Conservation (phyloP, 2,888 invertebrate species). For the Erynnis tages region DNA sequence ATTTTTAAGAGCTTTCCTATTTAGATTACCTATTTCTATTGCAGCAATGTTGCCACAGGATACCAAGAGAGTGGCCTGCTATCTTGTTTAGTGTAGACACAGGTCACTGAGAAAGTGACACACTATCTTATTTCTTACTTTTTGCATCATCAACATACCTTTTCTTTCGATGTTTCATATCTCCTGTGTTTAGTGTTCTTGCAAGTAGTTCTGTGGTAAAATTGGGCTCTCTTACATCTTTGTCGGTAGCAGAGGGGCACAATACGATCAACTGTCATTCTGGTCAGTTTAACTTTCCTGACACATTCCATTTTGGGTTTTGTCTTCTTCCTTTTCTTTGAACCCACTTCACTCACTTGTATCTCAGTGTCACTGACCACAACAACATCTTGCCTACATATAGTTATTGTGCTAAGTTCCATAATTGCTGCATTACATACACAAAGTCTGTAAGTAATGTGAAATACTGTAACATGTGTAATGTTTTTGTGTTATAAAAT, state of each 20-base stretch:
- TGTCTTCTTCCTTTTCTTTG: slow-evolving; percentile 8
- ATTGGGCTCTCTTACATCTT: slow-evolving; percentile 1
- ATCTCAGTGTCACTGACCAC: slow-evolving; percentile 13
- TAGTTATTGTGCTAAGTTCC: slow-evolving; percentile 7
- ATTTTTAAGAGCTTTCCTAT: too few relatives aligned
- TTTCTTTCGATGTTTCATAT: background rate
- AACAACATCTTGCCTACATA: slow-evolving; percentile 18
- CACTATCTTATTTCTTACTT: background rate
- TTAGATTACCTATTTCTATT: too few relatives aligned
- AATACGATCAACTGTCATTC: background rate
- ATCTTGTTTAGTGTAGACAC: too few relatives aligned
- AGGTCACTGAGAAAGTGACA: too few relatives aligned
- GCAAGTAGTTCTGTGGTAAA: background rate
- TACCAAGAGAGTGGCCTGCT: too few relatives aligned
- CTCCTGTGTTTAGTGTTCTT: slow-evolving; percentile 11
- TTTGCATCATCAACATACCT: background rate
- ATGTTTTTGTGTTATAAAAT: too few relatives aligned
- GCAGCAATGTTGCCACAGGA: too few relatives aligned
- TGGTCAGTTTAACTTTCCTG: slow-evolving; percentile 12
- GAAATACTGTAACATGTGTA: too few relatives aligned
- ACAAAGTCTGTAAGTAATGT: too few relatives aligned
- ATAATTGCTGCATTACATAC: too few relatives aligned
- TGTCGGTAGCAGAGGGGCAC: slow-evolving; percentile 1
- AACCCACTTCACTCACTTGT: background rate
- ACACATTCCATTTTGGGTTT: slow-evolving; percentile 8